Evolutionary conservation across 2,888 invertebrate species (phyloP), one percentile per base, ranked within the genome.

Genomic region (Diaperis boleti): DNA sequence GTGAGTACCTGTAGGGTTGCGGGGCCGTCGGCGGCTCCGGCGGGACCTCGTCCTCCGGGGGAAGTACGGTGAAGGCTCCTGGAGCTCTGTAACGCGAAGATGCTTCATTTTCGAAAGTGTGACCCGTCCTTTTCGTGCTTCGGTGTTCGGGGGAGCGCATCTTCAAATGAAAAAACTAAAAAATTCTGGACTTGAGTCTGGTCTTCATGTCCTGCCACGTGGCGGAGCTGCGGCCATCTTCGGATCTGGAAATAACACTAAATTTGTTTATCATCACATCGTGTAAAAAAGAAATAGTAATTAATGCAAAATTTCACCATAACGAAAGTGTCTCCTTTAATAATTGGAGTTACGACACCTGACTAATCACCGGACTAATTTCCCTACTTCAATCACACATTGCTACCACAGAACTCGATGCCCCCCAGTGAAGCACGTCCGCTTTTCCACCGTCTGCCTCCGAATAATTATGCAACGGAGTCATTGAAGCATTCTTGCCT

Each of bases 11-110:
- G 69, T 79, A 79, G 4, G 77, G 79, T 14, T 74, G 72, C 5
- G 80, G 79, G n/a, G 79, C 78, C 11, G 70, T 52, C 8, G 81
- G 78, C 4, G 81, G 79, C 62, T 79, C 78, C 17, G 68, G 74
- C n/a, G 74, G 72, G 14, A 72, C 73, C n/a, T 66, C 68, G 41
- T 73, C 72, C n/a, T 81, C 78, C 20, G 79, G 75, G 7, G 79
- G 78, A 31, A 82, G 62, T 1, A 82, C 74, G 1, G 81, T 82
- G 67, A 82, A 82, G 8, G 81, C 79, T 35, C 81, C 81, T 2
- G 81, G 82, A 10, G 79, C 72, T 42, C 80, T 65, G 62, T 80
- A 80, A 55, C 75, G 72, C 59, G 80, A 71, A 33, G 76, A 73
- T 52, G 79, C 69, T 59, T 81, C 81, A 41, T 75, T 75, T 65